Conservation (phyloP, 2,888 invertebrate species). For the Eristalis intricaria region DNA sequence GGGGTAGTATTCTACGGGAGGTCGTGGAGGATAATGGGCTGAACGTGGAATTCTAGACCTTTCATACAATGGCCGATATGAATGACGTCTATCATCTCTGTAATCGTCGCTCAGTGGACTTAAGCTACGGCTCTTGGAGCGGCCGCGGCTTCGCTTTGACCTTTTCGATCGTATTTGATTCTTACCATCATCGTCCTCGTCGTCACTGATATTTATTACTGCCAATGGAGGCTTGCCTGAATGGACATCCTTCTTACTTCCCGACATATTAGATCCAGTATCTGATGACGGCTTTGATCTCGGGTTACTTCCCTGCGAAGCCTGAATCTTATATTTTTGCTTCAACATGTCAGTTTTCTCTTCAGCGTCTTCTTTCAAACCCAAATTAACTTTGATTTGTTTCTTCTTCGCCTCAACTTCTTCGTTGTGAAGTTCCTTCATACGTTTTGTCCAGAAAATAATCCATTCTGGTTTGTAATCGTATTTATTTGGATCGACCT, state of each 20-base stretch:
- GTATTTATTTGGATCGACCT: slow-evolving; percentile 87
- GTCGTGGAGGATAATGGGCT: slow-evolving; percentile 49
- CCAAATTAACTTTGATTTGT: slow-evolving; percentile 86
- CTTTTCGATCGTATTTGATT: slow-evolving; percentile 10
- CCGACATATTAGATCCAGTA: slow-evolving; percentile 6
- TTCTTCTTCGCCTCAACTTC: slow-evolving; percentile 86
- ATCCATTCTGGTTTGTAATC: slow-evolving; percentile 96
- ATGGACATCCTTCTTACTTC: slow-evolving; percentile 17
- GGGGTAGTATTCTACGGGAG: slow-evolving; percentile 57
- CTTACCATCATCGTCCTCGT: slow-evolving; percentile 74
- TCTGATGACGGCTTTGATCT: slow-evolving; percentile 38
- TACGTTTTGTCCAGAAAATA: slow-evolving; percentile 90
- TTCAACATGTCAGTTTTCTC: slow-evolving; percentile 79
- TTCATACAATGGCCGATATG: slow-evolving; percentile 47
- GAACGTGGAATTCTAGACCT: slow-evolving; percentile 49
- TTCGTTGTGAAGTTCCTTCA: slow-evolving; percentile 89
- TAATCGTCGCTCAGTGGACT: slow-evolving; percentile 72
- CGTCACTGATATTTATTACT: slow-evolving; percentile 80
- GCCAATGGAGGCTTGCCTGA: slow-evolving; percentile 12
- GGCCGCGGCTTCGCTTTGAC: slow-evolving; percentile 65
- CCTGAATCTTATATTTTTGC: slow-evolving; percentile 79
- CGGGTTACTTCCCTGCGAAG: background rate
- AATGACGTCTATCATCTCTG: slow-evolving; percentile 50
- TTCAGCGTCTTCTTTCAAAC: slow-evolving; percentile 82
- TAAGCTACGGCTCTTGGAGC: slow-evolving; percentile 71